Evolutionary conservation across 2,888 invertebrate species (phyloP).

Genomic region (Leptinotarsa peninsularis): DNA sequence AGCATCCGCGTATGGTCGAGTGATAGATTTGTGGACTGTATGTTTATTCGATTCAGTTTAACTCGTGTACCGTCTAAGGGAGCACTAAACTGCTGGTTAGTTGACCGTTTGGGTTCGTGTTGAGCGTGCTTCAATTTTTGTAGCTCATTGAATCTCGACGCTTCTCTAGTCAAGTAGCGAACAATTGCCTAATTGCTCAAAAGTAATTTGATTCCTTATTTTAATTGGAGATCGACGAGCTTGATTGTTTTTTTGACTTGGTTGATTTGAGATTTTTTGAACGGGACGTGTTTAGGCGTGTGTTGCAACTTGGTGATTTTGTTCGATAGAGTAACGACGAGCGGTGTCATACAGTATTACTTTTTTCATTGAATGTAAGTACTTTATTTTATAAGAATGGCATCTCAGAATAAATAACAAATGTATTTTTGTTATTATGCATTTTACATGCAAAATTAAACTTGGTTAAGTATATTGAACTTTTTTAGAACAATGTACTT

Average conservation of each 20-base stretch:
- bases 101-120: slow-evolving; percentile 55
- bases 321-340: neutral
- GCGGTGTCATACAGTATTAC: neutral
- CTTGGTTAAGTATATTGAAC: too few species aligned
- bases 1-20: slow-evolving; percentile 45
- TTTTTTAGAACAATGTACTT: too few species aligned
- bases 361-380: slow-evolving; percentile 1
- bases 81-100: slow-evolving; percentile 44
- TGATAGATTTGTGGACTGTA: slow-evolving; percentile 59
- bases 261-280: slow-evolving; percentile 15
- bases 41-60: slow-evolving; percentile 48
- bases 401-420: neutral
- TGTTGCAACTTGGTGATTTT: neutral
- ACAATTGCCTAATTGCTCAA: slow-evolving; percentile 60
- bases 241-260: slow-evolving; percentile 23
- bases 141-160: slow-evolving; percentile 55
- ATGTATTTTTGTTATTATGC: too few species aligned
- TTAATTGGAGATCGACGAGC: slow-evolving; percentile 23
- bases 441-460: too few species aligned
- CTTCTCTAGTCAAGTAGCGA: slow-evolving; percentile 56
- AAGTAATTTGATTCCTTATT: slow-evolving; percentile 52
- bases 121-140: slow-evolving; percentile 44
- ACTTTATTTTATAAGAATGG: neutral
- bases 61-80: slow-evolving; percentile 44
- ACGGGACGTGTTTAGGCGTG: slow-evolving; percentile 6